Conservation (phyloP, 2,797 vertebrate species). For the Gadopsis marmoratus region DNA sequence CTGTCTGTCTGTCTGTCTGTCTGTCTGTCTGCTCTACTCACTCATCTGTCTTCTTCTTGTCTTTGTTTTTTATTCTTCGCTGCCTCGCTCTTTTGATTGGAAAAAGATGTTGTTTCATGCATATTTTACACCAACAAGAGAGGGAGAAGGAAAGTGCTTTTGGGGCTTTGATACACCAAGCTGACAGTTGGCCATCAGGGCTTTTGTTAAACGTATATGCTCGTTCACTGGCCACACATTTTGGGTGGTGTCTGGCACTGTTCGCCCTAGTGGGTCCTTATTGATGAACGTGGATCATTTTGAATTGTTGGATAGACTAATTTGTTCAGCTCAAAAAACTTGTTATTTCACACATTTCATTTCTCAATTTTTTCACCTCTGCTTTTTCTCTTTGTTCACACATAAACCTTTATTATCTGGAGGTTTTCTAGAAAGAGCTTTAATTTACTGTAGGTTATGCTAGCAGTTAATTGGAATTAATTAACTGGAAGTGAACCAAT, state of each 20-base stretch:
- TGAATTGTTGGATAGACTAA: background rate
- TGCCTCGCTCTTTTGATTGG: constrained; percentile 45
- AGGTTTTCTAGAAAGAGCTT: background rate
- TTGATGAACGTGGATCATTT: background rate
- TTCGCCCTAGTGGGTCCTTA: background rate
- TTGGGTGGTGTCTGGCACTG: background rate
- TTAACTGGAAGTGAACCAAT: background rate
- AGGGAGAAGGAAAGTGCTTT: constrained; percentile 33
- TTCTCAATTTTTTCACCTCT: background rate
- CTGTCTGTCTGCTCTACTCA: constrained; percentile 5
- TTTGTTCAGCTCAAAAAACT: background rate
- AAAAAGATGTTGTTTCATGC: constrained; percentile 56
- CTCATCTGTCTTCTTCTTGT: constrained; percentile 31
- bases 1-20: background rate
- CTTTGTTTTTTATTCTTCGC: constrained; percentile 36
- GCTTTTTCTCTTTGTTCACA: background rate
- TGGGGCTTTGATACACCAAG: constrained; percentile 24
- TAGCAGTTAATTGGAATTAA: background rate
- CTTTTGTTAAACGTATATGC: constrained; percentile 8
- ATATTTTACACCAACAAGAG: constrained; percentile 57
- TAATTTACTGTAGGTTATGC: background rate
- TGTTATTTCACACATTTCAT: background rate
- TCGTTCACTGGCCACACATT: background rate
- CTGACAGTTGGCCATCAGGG: constrained; percentile 29
- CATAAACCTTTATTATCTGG: background rate